Conservation (phyloP, 2,888 invertebrate species). For the Adelognathus sp. region DNA sequence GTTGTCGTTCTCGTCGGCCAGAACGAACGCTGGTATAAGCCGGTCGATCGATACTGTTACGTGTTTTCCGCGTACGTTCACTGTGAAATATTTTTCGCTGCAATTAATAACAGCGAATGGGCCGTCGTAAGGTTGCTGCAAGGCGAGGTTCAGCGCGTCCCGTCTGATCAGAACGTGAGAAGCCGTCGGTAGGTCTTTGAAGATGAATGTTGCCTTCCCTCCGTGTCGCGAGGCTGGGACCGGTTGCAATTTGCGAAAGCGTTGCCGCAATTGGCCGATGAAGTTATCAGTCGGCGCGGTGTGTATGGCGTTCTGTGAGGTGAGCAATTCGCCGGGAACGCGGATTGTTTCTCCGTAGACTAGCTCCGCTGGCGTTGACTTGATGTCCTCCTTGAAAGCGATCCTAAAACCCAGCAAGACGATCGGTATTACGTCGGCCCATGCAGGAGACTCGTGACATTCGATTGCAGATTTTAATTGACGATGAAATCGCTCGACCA, state of each 20-base stretch:
- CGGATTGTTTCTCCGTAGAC: conserved; percentile 65
- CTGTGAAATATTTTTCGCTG: conserved; percentile 21
- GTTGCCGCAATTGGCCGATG: not conserved
- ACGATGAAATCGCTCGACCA: conserved; percentile 62
- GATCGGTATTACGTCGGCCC: conserved; percentile 63
- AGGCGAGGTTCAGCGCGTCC: conserved; percentile 34
- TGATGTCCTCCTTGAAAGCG: conserved; percentile 68
- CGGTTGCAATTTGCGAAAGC: not conserved
- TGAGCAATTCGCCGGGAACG: conserved; percentile 67
- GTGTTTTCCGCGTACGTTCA: conserved; percentile 21
- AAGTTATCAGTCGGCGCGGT: not conserved
- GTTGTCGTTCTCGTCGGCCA: not conserved
- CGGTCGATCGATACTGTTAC: conserved; percentile 55
- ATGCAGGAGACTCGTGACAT: conserved; percentile 54
- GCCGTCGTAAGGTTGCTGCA: conserved; percentile 60
- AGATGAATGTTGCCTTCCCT: not conserved
- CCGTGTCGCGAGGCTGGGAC: not conserved
- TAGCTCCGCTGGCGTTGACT: conserved; percentile 63
- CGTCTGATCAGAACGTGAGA: conserved; percentile 54
- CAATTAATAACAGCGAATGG: conserved; percentile 48
- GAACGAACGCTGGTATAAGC: conserved; percentile 50
- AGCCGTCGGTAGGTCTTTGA: conserved; percentile 3
- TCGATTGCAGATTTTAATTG: conserved; percentile 62
- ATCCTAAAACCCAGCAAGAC: conserved; percentile 65
- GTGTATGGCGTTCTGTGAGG: not conserved